These are phyloP conservation scores for Lycaon pictus DNA, from an alignment of 2,113 vertebrate species.

Conservation along the genomic window DNA sequence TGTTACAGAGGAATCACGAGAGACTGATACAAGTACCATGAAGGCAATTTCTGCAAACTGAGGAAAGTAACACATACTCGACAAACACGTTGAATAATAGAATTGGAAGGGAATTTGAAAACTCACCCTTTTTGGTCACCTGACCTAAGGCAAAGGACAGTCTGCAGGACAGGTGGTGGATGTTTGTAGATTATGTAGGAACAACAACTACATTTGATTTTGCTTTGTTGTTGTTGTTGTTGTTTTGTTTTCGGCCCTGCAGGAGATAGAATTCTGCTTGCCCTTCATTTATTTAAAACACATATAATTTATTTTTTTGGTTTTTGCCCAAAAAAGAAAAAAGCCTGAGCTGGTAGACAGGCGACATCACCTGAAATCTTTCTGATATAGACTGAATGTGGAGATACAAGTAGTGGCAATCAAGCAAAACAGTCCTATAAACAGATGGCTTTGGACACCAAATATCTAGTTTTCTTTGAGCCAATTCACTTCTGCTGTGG, in stretches of 20 bases:
- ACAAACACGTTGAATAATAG: neutral
- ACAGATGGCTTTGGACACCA: constrained; percentile 56
- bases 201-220: neutral
- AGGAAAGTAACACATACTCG: neutral
- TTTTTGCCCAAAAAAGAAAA: neutral
- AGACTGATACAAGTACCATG: neutral
- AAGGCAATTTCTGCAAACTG: constrained; percentile 7
- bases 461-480: constrained; percentile 51
- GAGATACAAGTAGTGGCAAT: constrained; percentile 21
- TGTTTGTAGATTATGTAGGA: neutral
- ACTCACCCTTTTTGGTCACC: neutral
- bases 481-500: constrained; percentile 55
- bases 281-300: constrained; percentile 44
- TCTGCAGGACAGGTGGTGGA: neutral
- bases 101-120: neutral
- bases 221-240: neutral
- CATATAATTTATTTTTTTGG: neutral
- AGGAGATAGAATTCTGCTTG: constrained; percentile 49
- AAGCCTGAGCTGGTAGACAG: neutral
- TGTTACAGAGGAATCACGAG: neutral
- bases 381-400: constrained; percentile 38
- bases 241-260: neutral
- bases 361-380: neutral
- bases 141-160: neutral
- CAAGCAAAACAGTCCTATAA: constrained; percentile 60